A percentile compares a stretch with the other conserved stretches of the same genome.
Evolutionary conservation across 2,888 invertebrate genomes (phyloP).

Genomic region (Euplexia lucipara): DNA sequence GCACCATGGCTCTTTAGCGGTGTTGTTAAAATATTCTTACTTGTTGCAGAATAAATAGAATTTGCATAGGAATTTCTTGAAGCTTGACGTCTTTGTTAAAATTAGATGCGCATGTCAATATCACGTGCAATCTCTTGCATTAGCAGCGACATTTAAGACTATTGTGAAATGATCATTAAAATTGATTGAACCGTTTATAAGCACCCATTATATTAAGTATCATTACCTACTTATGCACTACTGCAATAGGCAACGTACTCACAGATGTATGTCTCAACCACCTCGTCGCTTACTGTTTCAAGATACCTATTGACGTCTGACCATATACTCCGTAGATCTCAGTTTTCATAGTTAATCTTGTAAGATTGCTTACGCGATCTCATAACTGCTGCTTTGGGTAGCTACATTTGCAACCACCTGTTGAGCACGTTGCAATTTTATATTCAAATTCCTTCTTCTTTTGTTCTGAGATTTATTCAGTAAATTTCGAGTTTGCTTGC

Average conservation of each 20-base stretch:
- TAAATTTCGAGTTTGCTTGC: background rate
- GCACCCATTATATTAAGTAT: constrained; percentile 55
- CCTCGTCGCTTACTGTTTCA: constrained; percentile 21
- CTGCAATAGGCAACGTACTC: constrained; percentile 43
- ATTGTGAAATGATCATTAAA: constrained; percentile 54
- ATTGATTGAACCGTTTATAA: constrained; percentile 57
- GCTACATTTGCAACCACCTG: constrained; percentile 17
- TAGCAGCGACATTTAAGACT: constrained; percentile 40
- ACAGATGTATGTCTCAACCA: constrained; percentile 43
- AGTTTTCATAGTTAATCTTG: background rate
- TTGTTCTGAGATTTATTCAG: background rate
- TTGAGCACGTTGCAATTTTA: constrained; percentile 6
- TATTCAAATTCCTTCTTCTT: constrained; percentile 4
- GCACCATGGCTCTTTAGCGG: background rate
- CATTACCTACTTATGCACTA: constrained; percentile 57
- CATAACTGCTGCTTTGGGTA: background rate
- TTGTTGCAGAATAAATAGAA: constrained; percentile 28
- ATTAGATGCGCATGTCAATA: constrained; percentile 34
- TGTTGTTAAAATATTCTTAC: constrained; percentile 20
- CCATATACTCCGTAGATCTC: constrained; percentile 3
- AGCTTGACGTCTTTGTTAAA: constrained; percentile 25
- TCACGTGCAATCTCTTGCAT: constrained; percentile 46
- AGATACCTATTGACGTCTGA: constrained; percentile 1
- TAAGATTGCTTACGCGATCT: constrained; percentile 10
- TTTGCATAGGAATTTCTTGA: constrained; percentile 41